Percentiles rank a stretch among this genome's conserved stretches.
Evolutionary conservation across 2,797 vertebrate species (phyloP).

Genomic region (Helicolenus hilgendorfi): DNA sequence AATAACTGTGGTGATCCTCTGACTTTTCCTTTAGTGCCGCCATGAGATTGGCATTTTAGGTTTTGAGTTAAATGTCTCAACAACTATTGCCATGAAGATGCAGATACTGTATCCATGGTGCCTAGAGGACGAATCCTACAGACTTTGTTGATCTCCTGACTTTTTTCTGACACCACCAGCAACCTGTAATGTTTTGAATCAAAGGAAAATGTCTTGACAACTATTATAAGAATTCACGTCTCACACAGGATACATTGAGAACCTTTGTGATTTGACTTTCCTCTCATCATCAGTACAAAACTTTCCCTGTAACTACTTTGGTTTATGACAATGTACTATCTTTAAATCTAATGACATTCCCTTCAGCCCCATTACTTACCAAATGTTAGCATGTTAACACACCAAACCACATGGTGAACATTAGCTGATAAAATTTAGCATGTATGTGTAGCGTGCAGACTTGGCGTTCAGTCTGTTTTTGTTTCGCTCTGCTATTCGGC

Average conservation of each 20-base stretch:
- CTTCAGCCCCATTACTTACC: no score
- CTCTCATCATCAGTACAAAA: neutral
- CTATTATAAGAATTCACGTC: neutral
- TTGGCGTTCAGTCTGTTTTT: no score
- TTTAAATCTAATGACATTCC: no score
- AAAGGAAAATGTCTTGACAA: no score
- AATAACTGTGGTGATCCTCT: neutral
- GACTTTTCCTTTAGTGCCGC: neutral
- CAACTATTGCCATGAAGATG: neutral
- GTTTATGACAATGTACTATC: no score
- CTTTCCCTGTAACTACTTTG: no score
- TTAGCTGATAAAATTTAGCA: neutral
- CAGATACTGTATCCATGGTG: neutral
- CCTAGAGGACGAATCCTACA: neutral
- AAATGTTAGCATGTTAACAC: neutral
- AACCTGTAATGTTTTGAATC: no score
- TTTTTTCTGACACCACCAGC: neutral
- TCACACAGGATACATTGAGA: neutral
- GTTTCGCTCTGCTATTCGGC: no score
- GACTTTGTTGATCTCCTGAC: neutral
- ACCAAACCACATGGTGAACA: neutral
- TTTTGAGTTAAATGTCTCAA: neutral
- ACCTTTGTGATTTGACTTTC: neutral
- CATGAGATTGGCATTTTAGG: neutral
- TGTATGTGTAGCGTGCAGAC: no score